A percentile compares a stretch with the other conserved stretches of the same genome.
These are phyloP conservation scores for Echeneis naucrates DNA, from an alignment of 2,797 vertebrate genomes.

Conservation along the genomic window DNA sequence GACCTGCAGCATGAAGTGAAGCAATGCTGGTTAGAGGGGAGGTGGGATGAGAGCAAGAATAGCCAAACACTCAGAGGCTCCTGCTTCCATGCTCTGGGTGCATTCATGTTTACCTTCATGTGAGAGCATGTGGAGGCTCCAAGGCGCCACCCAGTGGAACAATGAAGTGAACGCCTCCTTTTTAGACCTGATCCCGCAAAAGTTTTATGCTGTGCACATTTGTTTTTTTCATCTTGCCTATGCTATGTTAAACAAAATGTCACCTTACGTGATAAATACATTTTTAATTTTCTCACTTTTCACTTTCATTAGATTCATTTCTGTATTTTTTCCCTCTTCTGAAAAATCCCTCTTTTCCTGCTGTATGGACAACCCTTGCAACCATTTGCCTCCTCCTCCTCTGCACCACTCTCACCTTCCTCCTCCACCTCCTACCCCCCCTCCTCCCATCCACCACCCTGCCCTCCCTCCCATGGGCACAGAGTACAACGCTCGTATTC, in stretches of 20 bases:
- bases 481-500: constrained; percentile 90
- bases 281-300: constrained; percentile 32
- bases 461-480: constrained; percentile 76
- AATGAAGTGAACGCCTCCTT: constrained; percentile 3
- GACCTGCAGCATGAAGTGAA: constrained; percentile 60
- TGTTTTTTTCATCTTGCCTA: neutral
- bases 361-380: constrained; percentile 67
- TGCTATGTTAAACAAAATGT: neutral
- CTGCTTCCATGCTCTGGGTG: constrained; percentile 71
- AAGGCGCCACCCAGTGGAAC: constrained; percentile 63
- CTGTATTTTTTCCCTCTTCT: constrained; percentile 55
- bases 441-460: constrained; percentile 61
- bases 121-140: constrained; percentile 33
- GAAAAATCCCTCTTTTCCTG: constrained; percentile 53
- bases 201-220: neutral
- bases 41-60: constrained; percentile 71
- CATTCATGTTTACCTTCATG: constrained; percentile 53
- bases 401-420: constrained; percentile 66
- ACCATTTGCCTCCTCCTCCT: constrained; percentile 64
- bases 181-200: neutral
- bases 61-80: constrained; percentile 57
- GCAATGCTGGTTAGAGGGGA: constrained; percentile 58
- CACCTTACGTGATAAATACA: constrained; percentile 19
- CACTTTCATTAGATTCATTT: constrained; percentile 44
- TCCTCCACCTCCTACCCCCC: constrained; percentile 56